These are phyloP conservation scores for Holothuria glaberrima DNA, from an alignment of 35 echinoderm and acorn worm species.

Conservation along the genomic window DNA sequence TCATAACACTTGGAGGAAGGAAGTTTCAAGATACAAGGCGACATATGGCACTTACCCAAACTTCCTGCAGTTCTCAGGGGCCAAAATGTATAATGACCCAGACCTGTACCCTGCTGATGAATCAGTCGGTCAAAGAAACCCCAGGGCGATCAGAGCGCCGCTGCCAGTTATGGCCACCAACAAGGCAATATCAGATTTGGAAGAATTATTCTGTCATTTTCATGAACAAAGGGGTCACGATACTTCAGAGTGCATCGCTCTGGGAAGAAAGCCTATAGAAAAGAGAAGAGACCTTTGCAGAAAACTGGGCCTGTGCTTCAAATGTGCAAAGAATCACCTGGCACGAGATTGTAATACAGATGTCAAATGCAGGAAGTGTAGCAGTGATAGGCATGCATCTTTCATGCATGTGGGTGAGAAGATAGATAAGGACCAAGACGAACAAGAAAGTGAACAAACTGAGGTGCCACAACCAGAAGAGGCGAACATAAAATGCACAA, in stretches of 20 bases:
- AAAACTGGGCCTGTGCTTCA: conserved; percentile 47
- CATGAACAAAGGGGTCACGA: background rate
- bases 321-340: conserved; percentile 17
- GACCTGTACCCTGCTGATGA: conserved; percentile 25
- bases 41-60: background rate
- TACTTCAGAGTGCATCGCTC: conserved; percentile 14
- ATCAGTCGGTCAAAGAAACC: background rate
- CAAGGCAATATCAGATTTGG: background rate
- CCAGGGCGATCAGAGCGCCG: background rate
- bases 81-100: conserved; percentile 27
- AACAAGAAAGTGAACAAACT: background rate
- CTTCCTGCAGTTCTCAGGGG: conserved; percentile 10
- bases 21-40: background rate
- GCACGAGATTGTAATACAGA: conserved; percentile 23
- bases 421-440: background rate
- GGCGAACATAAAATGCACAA: conserved; percentile 19
- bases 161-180: background rate
- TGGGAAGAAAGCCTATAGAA: conserved; percentile 12
- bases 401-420: conserved; percentile 1
- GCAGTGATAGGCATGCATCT: conserved; percentile 5
- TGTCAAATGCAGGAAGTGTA: conserved; percentile 32
- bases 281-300: conserved; percentile 50
- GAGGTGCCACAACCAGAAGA: background rate
- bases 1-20: conserved; percentile 63
- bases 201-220: background rate